These are phyloP conservation scores for Motacilla tschutschensis DNA, from an alignment of 2,113 vertebrate genomes.

Conservation along the genomic window DNA sequence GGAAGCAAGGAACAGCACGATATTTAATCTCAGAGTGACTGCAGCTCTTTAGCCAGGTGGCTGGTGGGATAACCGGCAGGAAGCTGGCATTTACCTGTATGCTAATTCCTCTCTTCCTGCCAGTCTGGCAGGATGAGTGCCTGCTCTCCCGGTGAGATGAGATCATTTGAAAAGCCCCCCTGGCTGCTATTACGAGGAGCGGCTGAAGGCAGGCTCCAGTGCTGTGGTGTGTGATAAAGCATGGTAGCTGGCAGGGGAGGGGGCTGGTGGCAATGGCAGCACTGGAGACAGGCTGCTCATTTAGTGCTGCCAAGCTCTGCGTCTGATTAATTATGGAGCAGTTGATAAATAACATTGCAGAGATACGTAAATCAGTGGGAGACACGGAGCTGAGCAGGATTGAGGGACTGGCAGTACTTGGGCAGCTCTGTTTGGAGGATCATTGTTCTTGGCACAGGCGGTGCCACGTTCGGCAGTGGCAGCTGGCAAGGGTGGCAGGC, in stretches of 20 bases:
- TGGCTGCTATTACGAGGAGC: slow-evolving; percentile 40
- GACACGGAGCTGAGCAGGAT: slow-evolving; percentile 51
- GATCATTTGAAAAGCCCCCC: slow-evolving; percentile 67
- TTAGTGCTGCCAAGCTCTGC: slow-evolving; percentile 62
- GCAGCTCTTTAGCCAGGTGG: slow-evolving; percentile 45
- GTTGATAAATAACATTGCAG: slow-evolving; percentile 72
- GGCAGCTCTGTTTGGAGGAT: slow-evolving; percentile 6
- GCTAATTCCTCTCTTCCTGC: slow-evolving; percentile 60
- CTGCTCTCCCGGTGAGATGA: slow-evolving; percentile 49
- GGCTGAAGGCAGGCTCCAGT: slow-evolving; percentile 1
- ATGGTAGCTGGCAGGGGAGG: background rate
- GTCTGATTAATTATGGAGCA: slow-evolving; percentile 76
- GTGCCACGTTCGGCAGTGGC: background rate
- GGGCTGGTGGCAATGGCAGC: slow-evolving; percentile 4
- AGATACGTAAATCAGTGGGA: slow-evolving; percentile 70
- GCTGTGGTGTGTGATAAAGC: slow-evolving; percentile 12
- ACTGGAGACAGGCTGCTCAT: slow-evolving; percentile 66
- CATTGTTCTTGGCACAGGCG: background rate
- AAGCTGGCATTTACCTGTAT: slow-evolving; percentile 59
- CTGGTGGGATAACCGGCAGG: slow-evolving; percentile 55
- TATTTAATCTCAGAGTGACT: slow-evolving; percentile 1
- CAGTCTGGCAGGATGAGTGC: slow-evolving; percentile 57
- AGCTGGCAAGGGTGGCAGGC: slow-evolving; percentile 21
- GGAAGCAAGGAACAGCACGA: background rate
- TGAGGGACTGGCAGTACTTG: slow-evolving; percentile 30